Base-by-base conservation (phyloP, 1,140 invertebrate genomes). In the Patella vulgata region DNA sequence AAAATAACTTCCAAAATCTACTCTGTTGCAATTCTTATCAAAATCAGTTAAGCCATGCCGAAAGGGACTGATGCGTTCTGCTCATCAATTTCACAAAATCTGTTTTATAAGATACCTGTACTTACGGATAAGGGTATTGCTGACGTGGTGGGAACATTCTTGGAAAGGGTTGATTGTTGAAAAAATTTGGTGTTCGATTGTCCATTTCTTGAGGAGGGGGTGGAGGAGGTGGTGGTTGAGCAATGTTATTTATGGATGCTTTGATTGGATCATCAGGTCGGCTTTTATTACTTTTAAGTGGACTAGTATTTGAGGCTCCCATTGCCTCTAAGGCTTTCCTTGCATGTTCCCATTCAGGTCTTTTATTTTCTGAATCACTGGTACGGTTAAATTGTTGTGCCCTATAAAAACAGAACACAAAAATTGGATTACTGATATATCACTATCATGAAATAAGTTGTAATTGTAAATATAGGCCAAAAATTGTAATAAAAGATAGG, bases 271-370 rank as follows among this genome's bases (percentile, higher is more conserved):
- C 14, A n/a, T 14, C 46, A 14, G 14, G 46, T 36, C 5, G 6
- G 14, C 14, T 36, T 8, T 36, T 36, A 8, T 36, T 36, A 5
- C 5, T 36, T 36, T 36, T 36, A 5, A 8, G 33, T 8, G 33
- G 33, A 36, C 33, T 36, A 36, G 14, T 36, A 14, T 36, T 36
- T 36, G 33, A 36, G 14, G 33, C 33, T 8, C 33, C 33, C 33
- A 36, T 36, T 8, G 33, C 68, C 50, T 78, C 73, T 14, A 78
- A 59, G 0, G 73, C 73, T 54, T 78, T 70, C 23, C 74, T 57
- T 40, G 75, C 75, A 36, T 68, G 68, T 46, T 71, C 73, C 75
- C 75, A 77, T 60, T 77, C 73, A 50, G 75, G 75, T 48, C 73
- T 77, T 19, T 66, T 56, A n/a, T 66, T 58, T 42, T 25, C 48